phyloP scores from a whole-genome alignment of 2,888 invertebrate species.

The Sinohyriopsis cumingii region DNA sequence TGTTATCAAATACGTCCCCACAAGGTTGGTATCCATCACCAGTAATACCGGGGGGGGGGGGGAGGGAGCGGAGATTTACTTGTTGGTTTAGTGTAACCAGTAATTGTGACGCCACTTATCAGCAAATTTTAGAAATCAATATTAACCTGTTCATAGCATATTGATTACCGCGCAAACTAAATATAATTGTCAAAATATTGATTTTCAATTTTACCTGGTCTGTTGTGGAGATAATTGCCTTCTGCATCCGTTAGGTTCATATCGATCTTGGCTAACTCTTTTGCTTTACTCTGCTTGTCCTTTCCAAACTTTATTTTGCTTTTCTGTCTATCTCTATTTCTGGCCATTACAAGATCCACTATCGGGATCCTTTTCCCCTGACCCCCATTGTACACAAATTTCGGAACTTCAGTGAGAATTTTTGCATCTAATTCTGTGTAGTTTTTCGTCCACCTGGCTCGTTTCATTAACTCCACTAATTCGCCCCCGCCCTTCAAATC shows the following conservation, averaged over 20 bases:
- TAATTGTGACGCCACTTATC: too few relatives aligned
- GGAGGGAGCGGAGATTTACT: too few relatives aligned
- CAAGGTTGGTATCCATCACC: too few relatives aligned
- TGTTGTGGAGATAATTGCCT: conserved; percentile 47
- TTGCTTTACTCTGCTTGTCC: conserved; percentile 49
- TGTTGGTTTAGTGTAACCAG: too few relatives aligned
- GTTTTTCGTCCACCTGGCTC: conserved; percentile 63
- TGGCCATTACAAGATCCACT: conserved; percentile 86
- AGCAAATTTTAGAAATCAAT: too few relatives aligned
- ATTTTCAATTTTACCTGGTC: conserved; percentile 42
- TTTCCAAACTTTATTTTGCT: conserved; percentile 41
- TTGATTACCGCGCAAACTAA: too few relatives aligned
- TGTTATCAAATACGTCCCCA: too few relatives aligned
- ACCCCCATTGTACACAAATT: conserved; percentile 94
- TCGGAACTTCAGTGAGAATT: conserved; percentile 86
- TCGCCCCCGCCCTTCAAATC: conserved; percentile 91
- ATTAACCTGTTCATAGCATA: too few relatives aligned
- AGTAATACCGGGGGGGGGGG: too few relatives aligned
- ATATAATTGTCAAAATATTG: too few relatives aligned
- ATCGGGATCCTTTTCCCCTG: conserved; percentile 92
- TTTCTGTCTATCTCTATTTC: conserved; percentile 54
- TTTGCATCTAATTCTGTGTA: conserved; percentile 87
- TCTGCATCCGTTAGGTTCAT: conserved; percentile 54
- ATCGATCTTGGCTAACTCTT: conserved; percentile 64
- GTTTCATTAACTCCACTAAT: conserved; percentile 67